Evolutionary conservation across 2,888 invertebrate genomes (phyloP), one percentile per base, ranked within the genome.

Genomic region (Frankliniella intonsa): DNA sequence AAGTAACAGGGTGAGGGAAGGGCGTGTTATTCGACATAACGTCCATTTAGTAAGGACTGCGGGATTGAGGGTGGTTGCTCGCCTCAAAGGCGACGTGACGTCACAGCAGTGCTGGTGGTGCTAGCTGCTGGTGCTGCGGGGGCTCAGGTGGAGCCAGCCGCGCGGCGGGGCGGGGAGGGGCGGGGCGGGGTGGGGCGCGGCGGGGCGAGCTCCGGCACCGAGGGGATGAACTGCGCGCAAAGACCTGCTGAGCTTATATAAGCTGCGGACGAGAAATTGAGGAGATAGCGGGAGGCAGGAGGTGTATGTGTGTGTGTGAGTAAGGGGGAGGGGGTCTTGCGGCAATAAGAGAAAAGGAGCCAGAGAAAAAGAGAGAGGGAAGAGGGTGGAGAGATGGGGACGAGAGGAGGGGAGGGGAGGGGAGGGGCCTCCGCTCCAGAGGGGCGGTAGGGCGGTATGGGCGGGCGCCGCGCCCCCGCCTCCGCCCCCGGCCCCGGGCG

Each of bases 221-320:
- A 76, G 69, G 25, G 12, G 25, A 76, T 76, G 25, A 76, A 76
- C 69, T 76, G 69, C 69, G 38, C 38, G 69, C 69, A 76, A 76
- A 76, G 69, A 76, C 69, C 69, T 76, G 69, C 69, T 76, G 69
- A 76, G 69, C 69, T 76, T 76, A 76, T 76, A 22, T 76, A 76
- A 76, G 69, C 69, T 76, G 69, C 25, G 69, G 69, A 76, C 22
- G 25, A 76, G 69, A 76, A 76, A 76, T 76, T 38, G 38, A 38
- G 38, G 55, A 14, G 55, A 55, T 55, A 55, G 55, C 19, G 55
- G 14, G 55, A 5, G 55, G 55, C 14, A 5, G 55, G 55, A 55
- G 55, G 38, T 38, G 38, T 5, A 5, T 2, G 38, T 38, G 38
- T n/a, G n/a, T n/a, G n/a, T n/a, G n/a, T n/a, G n/a, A n/a, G n/a